These are phyloP conservation scores for Onychorhynchus coronatus DNA, from an alignment of 2,113 vertebrate species.

Conservation along the genomic window DNA sequence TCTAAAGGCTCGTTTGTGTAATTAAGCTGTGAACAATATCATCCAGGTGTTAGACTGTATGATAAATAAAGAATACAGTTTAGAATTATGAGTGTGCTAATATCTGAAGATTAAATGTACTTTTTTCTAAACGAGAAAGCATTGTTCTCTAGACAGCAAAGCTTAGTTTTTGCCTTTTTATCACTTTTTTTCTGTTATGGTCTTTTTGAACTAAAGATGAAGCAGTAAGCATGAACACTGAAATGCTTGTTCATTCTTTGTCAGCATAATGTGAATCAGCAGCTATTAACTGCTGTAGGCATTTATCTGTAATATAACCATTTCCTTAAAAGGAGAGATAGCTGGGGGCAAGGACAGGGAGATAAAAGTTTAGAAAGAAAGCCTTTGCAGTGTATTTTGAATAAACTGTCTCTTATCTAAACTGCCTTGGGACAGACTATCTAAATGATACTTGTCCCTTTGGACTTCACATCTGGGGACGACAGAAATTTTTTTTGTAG, in stretches of 20 bases:
- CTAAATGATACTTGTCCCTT: background rate
- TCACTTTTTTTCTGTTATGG: background rate
- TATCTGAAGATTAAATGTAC: background rate
- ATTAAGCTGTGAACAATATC: background rate
- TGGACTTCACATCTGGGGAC: background rate
- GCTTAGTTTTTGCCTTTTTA: background rate
- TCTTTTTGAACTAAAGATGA: background rate
- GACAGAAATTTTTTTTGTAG: background rate
- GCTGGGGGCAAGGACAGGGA: background rate
- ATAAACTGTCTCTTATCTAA: background rate
- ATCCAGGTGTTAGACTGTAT: background rate
- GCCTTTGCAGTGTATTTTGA: background rate
- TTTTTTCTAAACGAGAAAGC: background rate
- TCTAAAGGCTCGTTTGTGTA: background rate
- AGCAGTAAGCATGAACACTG: background rate
- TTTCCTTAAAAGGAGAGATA: slow-evolving; percentile 63
- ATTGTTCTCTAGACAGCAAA: background rate
- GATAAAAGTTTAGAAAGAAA: background rate
- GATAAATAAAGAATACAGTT: background rate
- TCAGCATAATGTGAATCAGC: slow-evolving; percentile 70
- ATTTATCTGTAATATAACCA: slow-evolving; percentile 37
- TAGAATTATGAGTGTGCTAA: background rate
- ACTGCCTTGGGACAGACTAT: background rate
- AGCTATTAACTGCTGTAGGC: slow-evolving; percentile 35
- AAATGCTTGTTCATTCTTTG: slow-evolving; percentile 63